A percentile compares a stretch with the other conserved stretches of the same genome.
Evolutionary conservation across 2,888 invertebrate species (phyloP).

Genomic region (Tipula helvola): DNA sequence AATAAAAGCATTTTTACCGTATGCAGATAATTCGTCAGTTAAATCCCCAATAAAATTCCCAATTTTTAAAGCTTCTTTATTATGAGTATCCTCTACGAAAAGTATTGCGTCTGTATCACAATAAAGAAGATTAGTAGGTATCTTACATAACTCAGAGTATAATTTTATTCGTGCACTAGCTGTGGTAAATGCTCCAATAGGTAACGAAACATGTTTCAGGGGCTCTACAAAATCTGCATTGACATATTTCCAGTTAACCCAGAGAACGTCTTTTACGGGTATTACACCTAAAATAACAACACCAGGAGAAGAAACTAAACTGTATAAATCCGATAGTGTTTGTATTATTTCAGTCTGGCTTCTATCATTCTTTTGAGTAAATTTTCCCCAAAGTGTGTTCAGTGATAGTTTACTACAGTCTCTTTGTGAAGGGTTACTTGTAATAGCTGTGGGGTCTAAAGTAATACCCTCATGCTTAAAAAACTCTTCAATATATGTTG

Average conservation of each 20-base stretch:
- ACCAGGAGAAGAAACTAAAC: not conserved
- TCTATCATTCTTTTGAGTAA: not conserved
- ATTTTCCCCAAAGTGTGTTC: not conserved
- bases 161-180: too few relatives aligned
- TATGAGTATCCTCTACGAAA: not conserved
- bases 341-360: not conserved
- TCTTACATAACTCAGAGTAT: not conserved
- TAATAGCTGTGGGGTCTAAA: not conserved
- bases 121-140: not conserved
- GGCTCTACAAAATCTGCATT: not conserved
- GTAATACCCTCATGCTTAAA: not conserved
- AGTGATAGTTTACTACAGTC: not conserved
- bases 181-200: too few relatives aligned
- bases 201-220: too few relatives aligned
- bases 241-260: not conserved
- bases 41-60: not conserved
- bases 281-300: not conserved
- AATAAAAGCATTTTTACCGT: too few relatives aligned
- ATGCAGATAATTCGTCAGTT: too few relatives aligned
- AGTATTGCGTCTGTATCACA: not conserved
- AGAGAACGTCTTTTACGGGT: not conserved
- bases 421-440: not conserved
- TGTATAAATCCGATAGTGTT: not conserved
- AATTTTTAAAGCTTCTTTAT: not conserved
- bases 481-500: not conserved